Percentiles rank a stretch among this genome's conserved stretches.
Evolutionary conservation across 1,140 invertebrate species (phyloP).

Genomic region (Zaprionus camerounensis): DNA sequence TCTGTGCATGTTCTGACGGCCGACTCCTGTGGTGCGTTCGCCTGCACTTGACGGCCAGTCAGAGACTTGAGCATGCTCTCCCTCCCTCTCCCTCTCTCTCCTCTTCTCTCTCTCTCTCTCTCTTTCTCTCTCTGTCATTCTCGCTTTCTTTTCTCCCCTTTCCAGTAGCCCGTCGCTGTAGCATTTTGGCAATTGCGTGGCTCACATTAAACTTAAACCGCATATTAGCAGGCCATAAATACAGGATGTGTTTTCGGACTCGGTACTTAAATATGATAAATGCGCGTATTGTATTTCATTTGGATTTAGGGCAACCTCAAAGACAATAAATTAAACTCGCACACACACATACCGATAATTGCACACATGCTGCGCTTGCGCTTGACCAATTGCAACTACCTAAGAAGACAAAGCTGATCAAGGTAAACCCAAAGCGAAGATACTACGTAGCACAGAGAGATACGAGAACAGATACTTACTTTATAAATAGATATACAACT

Average conservation of each 20-base stretch:
- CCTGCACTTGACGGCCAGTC: slow-evolving; percentile 47
- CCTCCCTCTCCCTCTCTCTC: not conserved
- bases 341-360: slow-evolving; percentile 72
- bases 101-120: not conserved
- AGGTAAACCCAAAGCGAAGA: not conserved
- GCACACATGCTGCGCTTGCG: slow-evolving; percentile 59
- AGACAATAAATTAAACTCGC: slow-evolving; percentile 72
- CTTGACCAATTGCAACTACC: slow-evolving; percentile 16
- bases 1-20: slow-evolving; percentile 6
- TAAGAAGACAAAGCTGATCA: not conserved
- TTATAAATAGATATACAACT: no score
- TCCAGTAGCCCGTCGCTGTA: slow-evolving; percentile 7
- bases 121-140: not conserved
- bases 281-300: slow-evolving; percentile 78
- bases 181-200: slow-evolving; percentile 12
- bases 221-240: slow-evolving; percentile 78
- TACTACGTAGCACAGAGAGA: not conserved
- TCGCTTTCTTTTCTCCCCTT: not conserved
- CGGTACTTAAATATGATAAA: slow-evolving; percentile 81
- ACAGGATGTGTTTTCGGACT: slow-evolving; percentile 69
- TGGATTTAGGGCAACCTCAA: slow-evolving; percentile 76
- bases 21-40: slow-evolving; percentile 31
- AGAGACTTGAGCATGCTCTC: not conserved
- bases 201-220: slow-evolving; percentile 76
- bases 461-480: not conserved